phyloP scores from a whole-genome alignment of 2,888 invertebrate genomes.

The Ferrisia virgata region DNA sequence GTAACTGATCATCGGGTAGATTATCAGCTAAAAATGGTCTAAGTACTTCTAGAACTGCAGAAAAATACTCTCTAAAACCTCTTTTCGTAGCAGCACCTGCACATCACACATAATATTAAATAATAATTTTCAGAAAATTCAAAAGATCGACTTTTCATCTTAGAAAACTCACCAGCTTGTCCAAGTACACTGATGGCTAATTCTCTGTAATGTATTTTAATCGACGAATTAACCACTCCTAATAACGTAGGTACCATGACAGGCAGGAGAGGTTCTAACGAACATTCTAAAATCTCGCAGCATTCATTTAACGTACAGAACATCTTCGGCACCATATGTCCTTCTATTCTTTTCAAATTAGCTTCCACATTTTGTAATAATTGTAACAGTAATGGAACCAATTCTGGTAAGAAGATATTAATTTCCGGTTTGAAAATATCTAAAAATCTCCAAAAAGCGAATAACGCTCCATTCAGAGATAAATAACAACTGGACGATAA shows the following conservation, averaged over 20 bases:
- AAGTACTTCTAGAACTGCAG: conserved; percentile 12
- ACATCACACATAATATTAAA: neutral
- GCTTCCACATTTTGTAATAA: neutral
- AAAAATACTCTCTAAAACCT: conserved; percentile 34
- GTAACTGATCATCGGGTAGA: conserved; percentile 36
- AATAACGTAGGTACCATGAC: conserved; percentile 37
- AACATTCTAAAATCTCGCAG: conserved; percentile 31
- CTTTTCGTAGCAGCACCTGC: conserved; percentile 28
- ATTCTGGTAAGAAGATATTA: conserved; percentile 19
- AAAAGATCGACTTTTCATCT: neutral
- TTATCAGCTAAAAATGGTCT: conserved; percentile 29
- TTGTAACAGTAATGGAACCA: neutral
- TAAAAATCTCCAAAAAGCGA: conserved; percentile 6
- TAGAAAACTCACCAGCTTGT: conserved; percentile 18
- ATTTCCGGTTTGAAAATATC: conserved; percentile 34
- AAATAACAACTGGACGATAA: conserved; percentile 15
- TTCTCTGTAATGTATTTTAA: conserved; percentile 34
- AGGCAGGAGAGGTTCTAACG: conserved; percentile 30
- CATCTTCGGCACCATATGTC: conserved; percentile 32
- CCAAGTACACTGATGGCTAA: conserved; percentile 32
- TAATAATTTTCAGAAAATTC: neutral
- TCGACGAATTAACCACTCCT: neutral
- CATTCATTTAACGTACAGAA: conserved; percentile 22
- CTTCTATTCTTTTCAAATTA: neutral
- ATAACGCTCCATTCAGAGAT: conserved; percentile 31